Conservation (phyloP, 2,797 vertebrate species). For the Harpagifer antarcticus region DNA sequence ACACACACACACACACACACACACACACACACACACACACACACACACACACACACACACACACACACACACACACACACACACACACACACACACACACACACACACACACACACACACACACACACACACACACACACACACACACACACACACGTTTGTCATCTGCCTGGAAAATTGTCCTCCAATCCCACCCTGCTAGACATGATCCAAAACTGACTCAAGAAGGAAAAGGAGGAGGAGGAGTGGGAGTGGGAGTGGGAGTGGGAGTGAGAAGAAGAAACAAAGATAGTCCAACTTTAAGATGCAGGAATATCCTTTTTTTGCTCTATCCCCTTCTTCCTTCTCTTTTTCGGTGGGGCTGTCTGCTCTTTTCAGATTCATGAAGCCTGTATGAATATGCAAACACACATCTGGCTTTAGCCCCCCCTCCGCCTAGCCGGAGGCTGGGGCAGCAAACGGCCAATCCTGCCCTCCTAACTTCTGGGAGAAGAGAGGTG, state of each 20-base stretch:
- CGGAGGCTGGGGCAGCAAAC: slow-evolving; percentile 57
- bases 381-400: slow-evolving; percentile 59
- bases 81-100: background rate
- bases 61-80: slow-evolving; percentile 9
- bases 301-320: slow-evolving; percentile 53
- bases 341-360: slow-evolving; percentile 45
- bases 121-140: slow-evolving; percentile 4
- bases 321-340: too few relatives aligned
- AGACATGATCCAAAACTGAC: slow-evolving; percentile 54
- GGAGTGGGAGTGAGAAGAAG: slow-evolving; percentile 46
- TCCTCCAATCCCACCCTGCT: slow-evolving; percentile 51
- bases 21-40: slow-evolving; percentile 5
- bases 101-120: slow-evolving; percentile 15
- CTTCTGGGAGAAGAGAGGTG: slow-evolving; percentile 63
- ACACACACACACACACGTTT: slow-evolving; percentile 31
- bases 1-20: background rate
- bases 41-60: slow-evolving; percentile 6
- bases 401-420: slow-evolving; percentile 68
- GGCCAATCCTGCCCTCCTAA: slow-evolving; percentile 66
- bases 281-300: slow-evolving; percentile 43
- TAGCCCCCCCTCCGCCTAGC: slow-evolving; percentile 57
- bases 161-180: slow-evolving; percentile 50
- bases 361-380: slow-evolving; percentile 28
- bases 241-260: too few relatives aligned
- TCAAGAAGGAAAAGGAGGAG: slow-evolving; percentile 39